Evolutionary conservation across 2,888 invertebrate genomes (phyloP).

Genomic region (Eupithecia pulchellata): DNA sequence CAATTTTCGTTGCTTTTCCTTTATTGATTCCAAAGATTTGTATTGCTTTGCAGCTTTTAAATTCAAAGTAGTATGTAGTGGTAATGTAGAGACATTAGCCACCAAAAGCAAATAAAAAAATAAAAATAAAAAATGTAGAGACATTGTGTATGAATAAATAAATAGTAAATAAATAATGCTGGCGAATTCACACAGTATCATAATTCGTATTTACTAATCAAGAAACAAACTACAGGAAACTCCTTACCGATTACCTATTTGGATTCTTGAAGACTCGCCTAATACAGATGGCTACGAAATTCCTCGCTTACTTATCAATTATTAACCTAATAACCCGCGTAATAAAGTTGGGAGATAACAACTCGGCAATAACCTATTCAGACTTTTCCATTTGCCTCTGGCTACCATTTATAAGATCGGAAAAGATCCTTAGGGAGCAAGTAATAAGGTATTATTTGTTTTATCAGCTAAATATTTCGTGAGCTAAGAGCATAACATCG

Average conservation of each 20-base stretch:
- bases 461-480: constrained; percentile 5
- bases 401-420: background rate
- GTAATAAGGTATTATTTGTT: constrained; percentile 16
- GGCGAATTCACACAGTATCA: too few species aligned
- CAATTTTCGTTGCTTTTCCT: background rate
- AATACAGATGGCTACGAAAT: background rate
- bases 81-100: too few species aligned
- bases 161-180: too few species aligned
- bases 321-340: constrained; percentile 29
- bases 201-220: too few species aligned
- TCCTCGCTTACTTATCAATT: background rate
- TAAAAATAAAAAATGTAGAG: too few species aligned
- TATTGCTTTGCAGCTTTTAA: background rate
- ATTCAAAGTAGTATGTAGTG: too few species aligned
- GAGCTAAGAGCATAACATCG: background rate
- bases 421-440: constrained; percentile 12
- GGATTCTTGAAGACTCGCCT: background rate
- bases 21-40: background rate
- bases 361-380: constrained; percentile 31
- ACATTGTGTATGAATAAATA: too few species aligned
- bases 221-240: background rate
- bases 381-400: constrained; percentile 28
- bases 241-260: background rate
- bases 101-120: too few species aligned
- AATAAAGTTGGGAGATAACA: constrained; percentile 38